Percentiles rank a stretch among this genome's conserved stretches.
Conservation (phyloP, 2,888 invertebrate genomes). For the Muschampia plurimacula region DNA sequence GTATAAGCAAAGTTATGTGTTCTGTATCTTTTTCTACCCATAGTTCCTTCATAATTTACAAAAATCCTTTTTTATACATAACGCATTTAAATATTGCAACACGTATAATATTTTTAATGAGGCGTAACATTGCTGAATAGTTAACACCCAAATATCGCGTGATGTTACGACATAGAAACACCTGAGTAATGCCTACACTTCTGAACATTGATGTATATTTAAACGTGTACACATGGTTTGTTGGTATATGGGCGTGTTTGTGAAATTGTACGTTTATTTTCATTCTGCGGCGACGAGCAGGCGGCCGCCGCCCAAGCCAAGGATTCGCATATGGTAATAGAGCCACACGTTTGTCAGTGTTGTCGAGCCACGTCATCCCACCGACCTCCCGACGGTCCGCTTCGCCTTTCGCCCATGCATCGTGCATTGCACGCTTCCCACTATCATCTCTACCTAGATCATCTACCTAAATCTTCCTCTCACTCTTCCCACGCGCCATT, state of each 20-base stretch:
- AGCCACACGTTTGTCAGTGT: constrained; percentile 67
- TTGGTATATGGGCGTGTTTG: constrained; percentile 59
- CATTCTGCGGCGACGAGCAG: constrained; percentile 86
- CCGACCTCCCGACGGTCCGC: constrained; percentile 77
- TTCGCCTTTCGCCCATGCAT: constrained; percentile 66
- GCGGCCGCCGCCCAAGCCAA: constrained; percentile 95
- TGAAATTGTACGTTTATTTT: constrained; percentile 79
- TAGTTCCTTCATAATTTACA: not conserved
- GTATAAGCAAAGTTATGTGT: constrained; percentile 1
- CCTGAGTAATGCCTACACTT: constrained; percentile 15
- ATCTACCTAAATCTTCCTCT: constrained; percentile 33
- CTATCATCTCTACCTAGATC: constrained; percentile 60
- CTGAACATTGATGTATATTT: constrained; percentile 32
- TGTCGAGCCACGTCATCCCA: constrained; percentile 65
- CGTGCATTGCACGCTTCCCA: constrained; percentile 76
- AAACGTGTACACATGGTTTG: constrained; percentile 23
- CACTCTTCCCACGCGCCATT: constrained; percentile 44
- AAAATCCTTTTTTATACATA: not conserved
- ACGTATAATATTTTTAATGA: constrained; percentile 14
- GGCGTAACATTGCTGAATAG: constrained; percentile 8
- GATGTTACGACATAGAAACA: constrained; percentile 19
- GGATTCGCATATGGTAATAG: constrained; percentile 96
- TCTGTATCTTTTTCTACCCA: not conserved
- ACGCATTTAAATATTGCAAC: not conserved
- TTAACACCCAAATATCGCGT: constrained; percentile 33